A percentile compares a stretch with the other conserved stretches of the same genome.
phyloP scores from a whole-genome alignment of 2,113 vertebrate species.

The Mus pahari region DNA sequence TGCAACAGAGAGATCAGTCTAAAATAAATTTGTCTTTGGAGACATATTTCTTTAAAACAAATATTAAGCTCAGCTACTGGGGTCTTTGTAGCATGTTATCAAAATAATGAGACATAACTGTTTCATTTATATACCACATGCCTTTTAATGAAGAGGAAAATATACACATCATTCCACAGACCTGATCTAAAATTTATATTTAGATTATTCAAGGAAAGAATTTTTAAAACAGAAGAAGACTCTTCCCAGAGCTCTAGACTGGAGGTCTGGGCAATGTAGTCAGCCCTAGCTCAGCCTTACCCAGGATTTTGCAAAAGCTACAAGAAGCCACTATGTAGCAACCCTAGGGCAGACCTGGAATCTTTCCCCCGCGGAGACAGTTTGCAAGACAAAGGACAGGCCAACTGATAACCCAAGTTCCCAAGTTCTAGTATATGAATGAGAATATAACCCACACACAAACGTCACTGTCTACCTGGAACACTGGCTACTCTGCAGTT shows the following conservation, averaged over 20 bases:
- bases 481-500: too few species aligned
- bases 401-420: not conserved
- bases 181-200: constrained; percentile 61
- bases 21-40: constrained; percentile 66
- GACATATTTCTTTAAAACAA: constrained; percentile 66
- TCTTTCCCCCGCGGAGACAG: not conserved
- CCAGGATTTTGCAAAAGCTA: not conserved
- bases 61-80: constrained; percentile 65
- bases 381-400: not conserved
- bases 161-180: constrained; percentile 34
- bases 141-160: constrained; percentile 61
- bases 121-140: constrained; percentile 52
- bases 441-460: not conserved
- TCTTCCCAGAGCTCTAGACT: constrained; percentile 19
- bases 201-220: constrained; percentile 47
- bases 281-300: not conserved
- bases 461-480: not conserved
- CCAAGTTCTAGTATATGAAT: not conserved
- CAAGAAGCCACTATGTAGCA: not conserved
- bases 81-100: constrained; percentile 60
- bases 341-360: not conserved
- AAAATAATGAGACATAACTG: constrained; percentile 71
- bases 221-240: constrained; percentile 23
- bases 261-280: not conserved
- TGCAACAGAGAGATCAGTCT: constrained; percentile 52